phyloP scores from a whole-genome alignment of 2,888 invertebrate genomes.

The Orthosia gracilis region DNA sequence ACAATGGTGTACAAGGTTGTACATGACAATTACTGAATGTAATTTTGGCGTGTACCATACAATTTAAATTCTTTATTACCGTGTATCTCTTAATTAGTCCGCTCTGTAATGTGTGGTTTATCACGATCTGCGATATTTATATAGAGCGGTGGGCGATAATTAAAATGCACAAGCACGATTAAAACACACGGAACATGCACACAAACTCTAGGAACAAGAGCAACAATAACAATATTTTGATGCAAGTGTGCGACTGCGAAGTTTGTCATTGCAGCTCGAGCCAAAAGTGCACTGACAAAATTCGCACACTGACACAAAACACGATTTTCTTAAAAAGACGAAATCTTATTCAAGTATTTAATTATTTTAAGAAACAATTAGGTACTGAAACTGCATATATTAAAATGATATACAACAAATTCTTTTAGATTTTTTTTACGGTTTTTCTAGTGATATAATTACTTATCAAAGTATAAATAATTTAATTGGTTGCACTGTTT shows the following conservation, averaged over 20 bases:
- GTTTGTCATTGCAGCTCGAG: background rate
- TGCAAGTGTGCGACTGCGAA: background rate
- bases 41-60: slow-evolving; percentile 50
- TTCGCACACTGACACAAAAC: background rate
- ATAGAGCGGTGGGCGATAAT: slow-evolving; percentile 4
- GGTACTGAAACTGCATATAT: too few relatives aligned
- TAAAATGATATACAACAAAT: background rate
- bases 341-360: background rate
- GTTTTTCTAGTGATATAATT: background rate
- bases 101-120: slow-evolving; percentile 41
- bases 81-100: slow-evolving; percentile 54
- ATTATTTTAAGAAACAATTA: background rate
- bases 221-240: background rate
- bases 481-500: background rate
- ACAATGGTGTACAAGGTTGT: slow-evolving; percentile 68
- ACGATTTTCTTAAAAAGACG: background rate
- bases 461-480: too few relatives aligned
- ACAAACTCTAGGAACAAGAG: slow-evolving; percentile 1
- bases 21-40: slow-evolving; percentile 53
- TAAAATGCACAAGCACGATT: slow-evolving; percentile 26
- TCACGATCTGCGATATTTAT: slow-evolving; percentile 15
- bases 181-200: background rate
- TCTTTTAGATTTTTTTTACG: background rate
- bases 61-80: slow-evolving; percentile 50
- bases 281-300: background rate